phyloP scores from a whole-genome alignment of 30 jellyfish, hydroid and myxozoan species.

The Cassiopea andromeda region DNA sequence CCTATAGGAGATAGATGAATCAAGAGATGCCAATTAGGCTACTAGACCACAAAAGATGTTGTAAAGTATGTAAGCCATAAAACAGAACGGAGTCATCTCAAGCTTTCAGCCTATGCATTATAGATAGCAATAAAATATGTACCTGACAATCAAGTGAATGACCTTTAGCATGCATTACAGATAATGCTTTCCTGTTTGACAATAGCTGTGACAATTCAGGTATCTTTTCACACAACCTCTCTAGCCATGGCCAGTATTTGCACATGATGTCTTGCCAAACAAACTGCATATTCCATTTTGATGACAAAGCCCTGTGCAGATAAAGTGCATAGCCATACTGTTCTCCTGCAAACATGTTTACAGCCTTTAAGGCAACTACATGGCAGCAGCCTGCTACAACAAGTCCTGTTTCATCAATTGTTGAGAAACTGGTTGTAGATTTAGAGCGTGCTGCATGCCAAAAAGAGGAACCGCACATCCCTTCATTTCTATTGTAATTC shows the following conservation, averaged over 20 bases:
- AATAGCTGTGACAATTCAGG: slow-evolving; percentile 8
- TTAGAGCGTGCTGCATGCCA: slow-evolving; percentile 50
- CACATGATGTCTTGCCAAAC: slow-evolving; percentile 40
- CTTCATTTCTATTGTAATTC: not conserved
- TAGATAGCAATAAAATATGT: not conserved
- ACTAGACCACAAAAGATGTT: too few relatives aligned
- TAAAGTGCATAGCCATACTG: slow-evolving; percentile 45
- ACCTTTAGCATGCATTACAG: slow-evolving; percentile 48
- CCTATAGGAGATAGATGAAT: too few relatives aligned
- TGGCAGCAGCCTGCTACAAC: slow-evolving; percentile 53
- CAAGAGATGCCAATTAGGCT: too few relatives aligned
- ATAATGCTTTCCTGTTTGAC: slow-evolving; percentile 9
- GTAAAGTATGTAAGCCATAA: too few relatives aligned
- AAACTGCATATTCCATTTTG: not conserved
- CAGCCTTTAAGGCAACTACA: slow-evolving; percentile 39
- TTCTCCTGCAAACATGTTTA: slow-evolving; percentile 57
- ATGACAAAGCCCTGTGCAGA: slow-evolving; percentile 4
- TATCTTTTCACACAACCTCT: not conserved
- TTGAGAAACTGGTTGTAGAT: not conserved
- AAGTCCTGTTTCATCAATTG: slow-evolving; percentile 32
- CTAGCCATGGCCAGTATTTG: slow-evolving; percentile 45
- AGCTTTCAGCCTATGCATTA: too few relatives aligned
- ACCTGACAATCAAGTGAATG: slow-evolving; percentile 53
- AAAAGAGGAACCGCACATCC: slow-evolving; percentile 27
- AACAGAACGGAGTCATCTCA: too few relatives aligned